Percentiles rank a stretch among this genome's conserved stretches.
Evolutionary conservation across 2,113 vertebrate genomes (phyloP).

Genomic region (Meles meles): DNA sequence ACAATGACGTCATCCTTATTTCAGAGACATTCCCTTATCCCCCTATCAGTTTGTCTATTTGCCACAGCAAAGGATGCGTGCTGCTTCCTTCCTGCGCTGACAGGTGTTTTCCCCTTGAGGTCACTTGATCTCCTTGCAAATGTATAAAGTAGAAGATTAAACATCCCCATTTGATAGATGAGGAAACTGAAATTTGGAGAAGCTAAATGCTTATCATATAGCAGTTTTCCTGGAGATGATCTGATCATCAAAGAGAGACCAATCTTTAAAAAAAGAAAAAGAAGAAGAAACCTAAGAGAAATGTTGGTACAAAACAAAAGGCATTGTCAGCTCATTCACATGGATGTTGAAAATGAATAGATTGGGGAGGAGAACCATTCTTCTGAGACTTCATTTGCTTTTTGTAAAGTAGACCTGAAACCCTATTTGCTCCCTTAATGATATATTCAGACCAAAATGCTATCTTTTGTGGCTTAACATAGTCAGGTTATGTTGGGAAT

Average conservation of each 20-base stretch:
- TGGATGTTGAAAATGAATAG: not conserved
- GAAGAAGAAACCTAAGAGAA: not conserved
- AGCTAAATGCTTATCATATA: not conserved
- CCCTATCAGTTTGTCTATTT: not conserved
- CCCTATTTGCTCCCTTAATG: not conserved
- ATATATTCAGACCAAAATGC: not conserved
- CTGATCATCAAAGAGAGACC: not conserved
- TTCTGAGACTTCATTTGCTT: constrained; percentile 15
- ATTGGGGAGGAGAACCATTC: not conserved
- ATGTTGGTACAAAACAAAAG: not conserved
- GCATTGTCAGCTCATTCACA: not conserved
- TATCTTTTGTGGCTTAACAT: not conserved
- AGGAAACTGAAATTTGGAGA: not conserved
- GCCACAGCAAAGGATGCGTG: not conserved
- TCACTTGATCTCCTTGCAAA: constrained; percentile 8
- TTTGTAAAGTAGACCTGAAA: not conserved
- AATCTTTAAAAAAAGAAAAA: not conserved
- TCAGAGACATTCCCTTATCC: not conserved
- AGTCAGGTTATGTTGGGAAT: not conserved
- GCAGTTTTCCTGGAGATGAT: not conserved
- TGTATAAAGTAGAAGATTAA: not conserved
- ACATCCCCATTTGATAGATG: not conserved
- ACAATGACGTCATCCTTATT: not conserved
- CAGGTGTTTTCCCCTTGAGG: not conserved
- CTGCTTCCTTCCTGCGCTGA: not conserved